These are phyloP conservation scores for Fragum whitleyi DNA, from an alignment of 2,888 invertebrate genomes.

Conservation along the genomic window DNA sequence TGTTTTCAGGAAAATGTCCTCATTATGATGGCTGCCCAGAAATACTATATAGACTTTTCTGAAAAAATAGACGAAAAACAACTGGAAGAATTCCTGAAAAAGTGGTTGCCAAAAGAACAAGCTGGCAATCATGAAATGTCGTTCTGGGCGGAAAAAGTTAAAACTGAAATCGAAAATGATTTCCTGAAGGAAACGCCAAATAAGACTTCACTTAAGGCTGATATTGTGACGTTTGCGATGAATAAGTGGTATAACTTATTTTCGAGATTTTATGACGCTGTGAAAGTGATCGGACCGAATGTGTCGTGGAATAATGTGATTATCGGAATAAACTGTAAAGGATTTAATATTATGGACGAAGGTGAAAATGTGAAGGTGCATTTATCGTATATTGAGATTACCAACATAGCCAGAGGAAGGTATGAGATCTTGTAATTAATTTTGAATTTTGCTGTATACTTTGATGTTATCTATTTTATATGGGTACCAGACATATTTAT, in stretches of 20 bases:
- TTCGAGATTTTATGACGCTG: conserved; percentile 78
- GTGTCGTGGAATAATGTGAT: conserved; percentile 68
- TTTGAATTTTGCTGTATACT: no score
- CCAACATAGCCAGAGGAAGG: conserved; percentile 69
- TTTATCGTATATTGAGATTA: conserved; percentile 73
- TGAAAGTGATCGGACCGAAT: conserved; percentile 67
- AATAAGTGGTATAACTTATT: conserved; percentile 77
- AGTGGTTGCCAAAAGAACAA: conserved; percentile 73
- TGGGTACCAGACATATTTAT: no score
- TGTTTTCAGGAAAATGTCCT: conserved; percentile 75
- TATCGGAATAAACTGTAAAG: conserved; percentile 76
- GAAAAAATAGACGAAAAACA: conserved; percentile 66
- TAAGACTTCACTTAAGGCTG: conserved; percentile 67
- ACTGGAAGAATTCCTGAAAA: conserved; percentile 70
- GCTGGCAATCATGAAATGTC: conserved; percentile 52
- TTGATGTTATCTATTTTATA: no score
- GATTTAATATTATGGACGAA: conserved; percentile 77
- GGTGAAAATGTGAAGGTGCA: conserved; percentile 73
- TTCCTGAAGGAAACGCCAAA: conserved; percentile 64
- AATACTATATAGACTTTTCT: conserved; percentile 74
- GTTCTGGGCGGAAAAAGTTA: conserved; percentile 67
- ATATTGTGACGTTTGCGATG: conserved; percentile 76
- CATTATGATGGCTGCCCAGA: conserved; percentile 74
- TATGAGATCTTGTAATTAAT: conserved; percentile 43
- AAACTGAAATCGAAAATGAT: conserved; percentile 67